Conservation (phyloP, 37 sponge, comb jelly and placozoan genomes). For the Ephydatia muelleri region DNA sequence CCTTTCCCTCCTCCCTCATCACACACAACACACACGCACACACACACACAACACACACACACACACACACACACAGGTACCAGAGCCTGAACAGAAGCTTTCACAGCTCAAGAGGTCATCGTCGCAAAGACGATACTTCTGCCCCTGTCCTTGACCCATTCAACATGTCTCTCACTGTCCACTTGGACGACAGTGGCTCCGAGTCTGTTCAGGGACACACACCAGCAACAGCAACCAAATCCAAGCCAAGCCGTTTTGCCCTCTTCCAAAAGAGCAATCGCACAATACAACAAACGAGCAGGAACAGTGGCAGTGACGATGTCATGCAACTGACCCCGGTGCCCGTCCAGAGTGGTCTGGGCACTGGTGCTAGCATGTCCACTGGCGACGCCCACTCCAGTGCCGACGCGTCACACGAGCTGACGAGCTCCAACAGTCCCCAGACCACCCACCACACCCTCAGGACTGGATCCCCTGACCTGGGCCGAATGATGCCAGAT, state of each 20-base stretch:
- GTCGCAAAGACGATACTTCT: background rate
- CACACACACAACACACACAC: background rate
- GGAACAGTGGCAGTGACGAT: no score
- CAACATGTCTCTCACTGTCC: constrained; percentile 46
- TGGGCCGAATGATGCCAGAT: no score
- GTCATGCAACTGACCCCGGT: no score
- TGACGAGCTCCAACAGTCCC: background rate
- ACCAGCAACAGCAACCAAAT: background rate
- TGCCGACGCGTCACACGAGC: background rate
- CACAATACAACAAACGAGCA: no score
- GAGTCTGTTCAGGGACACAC: background rate
- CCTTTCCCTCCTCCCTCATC: no score
- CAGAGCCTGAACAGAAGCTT: constrained; percentile 59
- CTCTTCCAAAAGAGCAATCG: no score
- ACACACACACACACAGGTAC: constrained; percentile 18
- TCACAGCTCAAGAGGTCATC: background rate
- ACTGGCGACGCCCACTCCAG: no score
- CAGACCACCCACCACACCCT: background rate
- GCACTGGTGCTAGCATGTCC: no score
- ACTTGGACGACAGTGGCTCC: constrained; percentile 16
- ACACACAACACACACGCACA: no score
- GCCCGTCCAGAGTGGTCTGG: no score
- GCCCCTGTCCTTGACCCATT: constrained; percentile 9
- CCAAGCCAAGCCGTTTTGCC: no score
- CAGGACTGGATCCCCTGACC: no score